Base-by-base conservation (phyloP, 2,113 vertebrate species). In the Hippocampus mohnikei region DNA sequence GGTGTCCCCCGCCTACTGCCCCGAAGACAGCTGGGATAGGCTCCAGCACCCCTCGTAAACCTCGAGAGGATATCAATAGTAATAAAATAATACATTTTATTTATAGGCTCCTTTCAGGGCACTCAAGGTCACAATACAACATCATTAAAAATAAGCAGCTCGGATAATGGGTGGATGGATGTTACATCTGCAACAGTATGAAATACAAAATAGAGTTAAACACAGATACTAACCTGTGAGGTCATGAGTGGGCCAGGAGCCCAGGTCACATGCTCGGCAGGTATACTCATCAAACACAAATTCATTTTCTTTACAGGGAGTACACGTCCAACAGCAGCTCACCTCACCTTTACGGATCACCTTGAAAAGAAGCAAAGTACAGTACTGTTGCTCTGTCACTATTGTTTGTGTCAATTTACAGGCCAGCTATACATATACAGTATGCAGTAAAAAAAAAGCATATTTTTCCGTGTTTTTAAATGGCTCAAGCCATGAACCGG, bases 271-370 rank as follows among this genome's bases (percentile, higher is more conserved):
- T 0, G 97, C 95, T 69, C 94, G 94, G 88, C 97, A 99, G 0
- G 97, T 99, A 69, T 98, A 98, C 81, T 99, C 97, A 42, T 99
- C 97, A 73, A 90, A 98, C 37, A 98, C 95, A 64, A 94, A 96
- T 77, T 98, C 97, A 0, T 99, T 99, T 33, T 99, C 97, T 78
- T 99, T 99, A 63, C 97, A 99, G 12, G 94, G 95, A 1, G 97
- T 98, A 72, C 97, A 98, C 3, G 96, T 98, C 97, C 97, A 99
- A 27, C 96, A 99, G 69, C 97, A 99, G 84, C 97, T 99, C 76
- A 98, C 97, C 88, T 99, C 97, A 46, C 97, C 97, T 89, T 99
- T 99, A 79, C 97, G 95, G 80, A 99, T 99, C 48, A 99, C 97
- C 97, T 99, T 74, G 8, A 60, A 60, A 25, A 21, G 63, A 59